Conservation (phyloP, 2,888 invertebrate genomes). For the Sinotaia quadrata region DNA sequence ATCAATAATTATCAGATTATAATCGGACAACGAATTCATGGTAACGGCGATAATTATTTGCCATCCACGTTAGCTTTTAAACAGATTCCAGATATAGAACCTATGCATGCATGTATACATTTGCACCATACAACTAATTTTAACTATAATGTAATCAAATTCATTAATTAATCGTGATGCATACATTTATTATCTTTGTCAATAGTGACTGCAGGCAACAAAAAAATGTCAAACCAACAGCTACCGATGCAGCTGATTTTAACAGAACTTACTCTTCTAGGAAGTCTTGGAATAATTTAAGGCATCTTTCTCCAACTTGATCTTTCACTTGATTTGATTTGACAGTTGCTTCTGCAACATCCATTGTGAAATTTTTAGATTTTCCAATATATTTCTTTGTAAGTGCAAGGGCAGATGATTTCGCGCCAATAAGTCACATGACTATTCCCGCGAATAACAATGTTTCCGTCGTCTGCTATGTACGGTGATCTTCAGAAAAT, state of each 20-base stretch:
- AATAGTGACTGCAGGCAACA: no score
- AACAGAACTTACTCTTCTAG: conserved; percentile 84
- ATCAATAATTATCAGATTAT: no score
- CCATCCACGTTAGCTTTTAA: no score
- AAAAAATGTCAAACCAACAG: background rate
- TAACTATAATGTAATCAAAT: no score
- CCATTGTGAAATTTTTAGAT: conserved; percentile 51
- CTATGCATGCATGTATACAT: no score
- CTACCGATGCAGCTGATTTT: background rate
- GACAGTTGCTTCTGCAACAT: conserved; percentile 67
- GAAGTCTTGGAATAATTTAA: conserved; percentile 96
- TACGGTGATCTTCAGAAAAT: background rate
- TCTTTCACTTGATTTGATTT: conserved; percentile 78
- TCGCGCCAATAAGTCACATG: conserved; percentile 46
- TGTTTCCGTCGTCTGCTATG: conserved; percentile 18
- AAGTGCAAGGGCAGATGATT: background rate
- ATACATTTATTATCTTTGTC: no score
- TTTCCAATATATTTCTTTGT: background rate
- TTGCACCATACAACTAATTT: no score
- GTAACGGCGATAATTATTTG: no score
- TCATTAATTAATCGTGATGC: no score
- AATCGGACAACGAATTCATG: no score
- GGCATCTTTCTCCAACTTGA: conserved; percentile 92
- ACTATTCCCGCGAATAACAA: conserved; percentile 30
- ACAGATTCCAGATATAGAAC: no score